Conservation (phyloP, 1,140 invertebrate genomes). For the Brachionus plicatilis region DNA sequence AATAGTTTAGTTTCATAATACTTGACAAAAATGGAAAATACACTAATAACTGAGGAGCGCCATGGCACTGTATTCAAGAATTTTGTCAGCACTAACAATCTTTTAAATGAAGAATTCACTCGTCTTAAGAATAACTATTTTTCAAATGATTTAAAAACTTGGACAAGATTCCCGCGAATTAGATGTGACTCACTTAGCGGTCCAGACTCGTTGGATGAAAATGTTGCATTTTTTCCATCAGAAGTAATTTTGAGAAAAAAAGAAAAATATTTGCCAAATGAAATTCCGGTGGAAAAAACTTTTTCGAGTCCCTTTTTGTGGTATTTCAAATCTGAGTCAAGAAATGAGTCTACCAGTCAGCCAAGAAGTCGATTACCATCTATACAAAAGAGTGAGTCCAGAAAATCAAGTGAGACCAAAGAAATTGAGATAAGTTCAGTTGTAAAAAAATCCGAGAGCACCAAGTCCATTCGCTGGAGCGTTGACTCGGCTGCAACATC, state of each 20-base stretch:
- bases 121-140: slow-evolving; percentile 6
- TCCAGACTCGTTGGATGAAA: background rate
- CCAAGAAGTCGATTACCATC: background rate
- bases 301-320: slow-evolving; percentile 3
- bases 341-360: background rate
- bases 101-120: background rate
- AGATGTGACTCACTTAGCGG: background rate
- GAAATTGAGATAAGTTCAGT: background rate
- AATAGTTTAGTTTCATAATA: background rate
- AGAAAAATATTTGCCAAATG: background rate
- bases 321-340: background rate
- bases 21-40: background rate
- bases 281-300: background rate
- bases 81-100: background rate
- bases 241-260: background rate
- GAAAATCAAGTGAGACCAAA: background rate
- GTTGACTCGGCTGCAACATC: background rate
- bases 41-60: background rate
- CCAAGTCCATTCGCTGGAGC: background rate
- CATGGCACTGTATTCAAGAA: background rate
- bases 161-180: background rate
- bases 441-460: background rate
- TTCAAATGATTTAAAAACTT: background rate
- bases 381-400: background rate
- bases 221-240: background rate